phyloP scores from a whole-genome alignment of 1,140 invertebrate genomes.

The Drosophila bipectinata region DNA sequence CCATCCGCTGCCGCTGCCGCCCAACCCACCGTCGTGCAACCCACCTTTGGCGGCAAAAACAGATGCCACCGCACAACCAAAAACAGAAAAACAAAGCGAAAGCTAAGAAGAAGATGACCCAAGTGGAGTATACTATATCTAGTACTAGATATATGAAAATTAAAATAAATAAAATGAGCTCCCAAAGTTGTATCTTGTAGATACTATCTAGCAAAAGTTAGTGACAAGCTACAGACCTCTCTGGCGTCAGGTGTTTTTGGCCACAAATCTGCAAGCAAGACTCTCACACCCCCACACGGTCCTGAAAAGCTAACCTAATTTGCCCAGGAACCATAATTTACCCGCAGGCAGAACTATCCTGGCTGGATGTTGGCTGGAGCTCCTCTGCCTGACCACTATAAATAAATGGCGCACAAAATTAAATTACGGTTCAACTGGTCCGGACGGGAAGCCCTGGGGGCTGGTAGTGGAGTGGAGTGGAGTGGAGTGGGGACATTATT shows the following conservation, averaged over 20 bases:
- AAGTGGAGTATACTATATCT: not conserved
- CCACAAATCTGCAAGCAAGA: not conserved
- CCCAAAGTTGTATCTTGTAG: no score
- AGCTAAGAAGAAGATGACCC: not conserved
- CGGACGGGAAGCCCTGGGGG: slow-evolving; percentile 4
- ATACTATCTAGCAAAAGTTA: no score
- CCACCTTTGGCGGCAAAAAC: slow-evolving; percentile 40
- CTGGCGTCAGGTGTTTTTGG: slow-evolving; percentile 20
- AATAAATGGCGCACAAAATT: slow-evolving; percentile 78
- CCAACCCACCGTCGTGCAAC: not conserved
- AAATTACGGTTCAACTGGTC: slow-evolving; percentile 73
- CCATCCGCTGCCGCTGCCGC: not conserved
- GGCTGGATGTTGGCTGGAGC: slow-evolving; percentile 22
- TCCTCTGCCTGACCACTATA: slow-evolving; percentile 55
- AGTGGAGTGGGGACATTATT: slow-evolving; percentile 39
- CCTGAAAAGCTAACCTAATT: slow-evolving; percentile 50
- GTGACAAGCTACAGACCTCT: no score
- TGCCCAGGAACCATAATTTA: slow-evolving; percentile 49
- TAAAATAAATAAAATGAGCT: no score
- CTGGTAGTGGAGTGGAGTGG: not conserved
- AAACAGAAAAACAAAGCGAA: slow-evolving; percentile 22
- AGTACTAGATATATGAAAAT: no score
- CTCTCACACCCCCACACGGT: slow-evolving; percentile 2
- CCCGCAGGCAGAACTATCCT: slow-evolving; percentile 40
- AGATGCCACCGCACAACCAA: slow-evolving; percentile 64